phyloP scores from a whole-genome alignment of 2,888 invertebrate genomes.

The Sinohyriopsis cumingii region DNA sequence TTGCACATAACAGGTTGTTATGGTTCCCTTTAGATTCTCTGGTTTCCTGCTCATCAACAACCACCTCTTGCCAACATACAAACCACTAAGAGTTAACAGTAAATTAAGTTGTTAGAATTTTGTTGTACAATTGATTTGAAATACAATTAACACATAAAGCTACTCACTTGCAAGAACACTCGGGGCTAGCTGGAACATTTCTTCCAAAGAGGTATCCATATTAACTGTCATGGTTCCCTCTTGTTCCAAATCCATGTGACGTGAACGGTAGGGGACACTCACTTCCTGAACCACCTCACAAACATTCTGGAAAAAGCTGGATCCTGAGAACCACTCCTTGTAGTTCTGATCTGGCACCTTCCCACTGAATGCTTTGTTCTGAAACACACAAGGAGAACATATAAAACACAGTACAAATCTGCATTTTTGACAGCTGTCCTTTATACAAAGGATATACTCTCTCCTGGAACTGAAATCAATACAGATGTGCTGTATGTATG shows the following conservation, averaged over 20 bases:
- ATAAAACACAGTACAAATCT: neutral
- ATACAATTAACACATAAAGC: too few relatives aligned
- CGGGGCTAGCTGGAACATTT: constrained; percentile 62
- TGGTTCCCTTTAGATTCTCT: too few relatives aligned
- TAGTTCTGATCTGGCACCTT: constrained; percentile 68
- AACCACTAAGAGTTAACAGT: too few relatives aligned
- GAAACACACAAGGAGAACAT: constrained; percentile 4
- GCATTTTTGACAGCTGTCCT: neutral
- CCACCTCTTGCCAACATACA: too few relatives aligned
- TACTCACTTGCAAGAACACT: constrained; percentile 55
- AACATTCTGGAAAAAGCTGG: constrained; percentile 64
- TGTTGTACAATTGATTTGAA: too few relatives aligned
- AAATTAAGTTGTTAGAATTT: too few relatives aligned
- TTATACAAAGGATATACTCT: neutral
- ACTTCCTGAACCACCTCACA: constrained; percentile 59
- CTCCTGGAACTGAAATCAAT: too few relatives aligned
- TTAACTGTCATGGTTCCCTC: constrained; percentile 26
- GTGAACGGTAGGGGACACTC: constrained; percentile 33
- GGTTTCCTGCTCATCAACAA: too few relatives aligned
- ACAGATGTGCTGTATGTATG: too few relatives aligned
- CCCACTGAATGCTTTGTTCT: constrained; percentile 34
- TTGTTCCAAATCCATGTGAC: constrained; percentile 19
- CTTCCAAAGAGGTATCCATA: constrained; percentile 54
- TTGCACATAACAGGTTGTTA: too few relatives aligned
- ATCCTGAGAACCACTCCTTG: constrained; percentile 70